phyloP scores from a whole-genome alignment of 1,140 invertebrate genomes.

The Drosophila tsacasi region DNA sequence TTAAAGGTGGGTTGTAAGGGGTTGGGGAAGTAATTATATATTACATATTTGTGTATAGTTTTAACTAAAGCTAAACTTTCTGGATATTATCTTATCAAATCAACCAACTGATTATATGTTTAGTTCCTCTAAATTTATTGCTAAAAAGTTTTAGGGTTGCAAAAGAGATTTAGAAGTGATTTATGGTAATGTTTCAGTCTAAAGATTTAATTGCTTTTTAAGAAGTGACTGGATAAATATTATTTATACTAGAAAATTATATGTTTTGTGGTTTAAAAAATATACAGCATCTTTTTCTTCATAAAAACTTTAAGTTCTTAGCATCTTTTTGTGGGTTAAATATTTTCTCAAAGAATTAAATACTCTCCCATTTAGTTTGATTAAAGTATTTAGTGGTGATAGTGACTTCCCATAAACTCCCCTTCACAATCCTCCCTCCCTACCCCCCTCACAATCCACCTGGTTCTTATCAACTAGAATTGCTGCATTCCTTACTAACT shows the following conservation, averaged over 20 bases:
- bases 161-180: not conserved
- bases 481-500: constrained; percentile 45
- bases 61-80: not conserved
- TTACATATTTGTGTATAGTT: not conserved
- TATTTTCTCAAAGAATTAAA: not conserved
- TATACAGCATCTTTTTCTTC: not conserved
- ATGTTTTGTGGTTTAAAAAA: not conserved
- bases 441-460: not conserved
- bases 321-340: not conserved
- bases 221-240: not conserved
- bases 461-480: constrained; percentile 66
- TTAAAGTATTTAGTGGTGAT: not conserved
- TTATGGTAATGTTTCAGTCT: not conserved
- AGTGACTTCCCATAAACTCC: not conserved
- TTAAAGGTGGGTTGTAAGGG: constrained; percentile 19
- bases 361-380: not conserved
- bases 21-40: not conserved
- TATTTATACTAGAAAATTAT: not conserved
- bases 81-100: not conserved
- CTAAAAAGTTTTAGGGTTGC: not conserved
- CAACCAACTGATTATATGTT: not conserved
- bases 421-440: not conserved
- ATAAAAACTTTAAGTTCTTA: not conserved
- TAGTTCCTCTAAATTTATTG: constrained; percentile 1
- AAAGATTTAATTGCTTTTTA: not conserved